Evolutionary conservation across 2,888 invertebrate genomes (phyloP).

Genomic region (Spisula subtruncata): DNA sequence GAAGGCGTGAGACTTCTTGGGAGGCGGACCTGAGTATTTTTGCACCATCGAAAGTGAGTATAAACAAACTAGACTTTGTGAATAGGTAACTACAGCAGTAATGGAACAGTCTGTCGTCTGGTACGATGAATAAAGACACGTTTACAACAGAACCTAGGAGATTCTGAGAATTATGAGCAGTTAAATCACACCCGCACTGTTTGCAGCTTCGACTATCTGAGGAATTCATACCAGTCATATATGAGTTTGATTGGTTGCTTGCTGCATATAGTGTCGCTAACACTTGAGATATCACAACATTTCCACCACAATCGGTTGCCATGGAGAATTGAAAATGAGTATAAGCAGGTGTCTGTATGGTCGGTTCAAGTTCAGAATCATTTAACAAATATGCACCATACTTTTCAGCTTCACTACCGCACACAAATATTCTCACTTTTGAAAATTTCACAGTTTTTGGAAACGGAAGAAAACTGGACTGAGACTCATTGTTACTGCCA

Average conservation of each 20-base stretch:
- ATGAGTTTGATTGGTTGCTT: slow-evolving; percentile 31
- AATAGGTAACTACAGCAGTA: slow-evolving; percentile 77
- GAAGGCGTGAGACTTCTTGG: slow-evolving; percentile 75
- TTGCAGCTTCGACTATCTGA: slow-evolving; percentile 53
- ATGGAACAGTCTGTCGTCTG: slow-evolving; percentile 79
- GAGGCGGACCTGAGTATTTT: slow-evolving; percentile 76
- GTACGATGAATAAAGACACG: slow-evolving; percentile 76
- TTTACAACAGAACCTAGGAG: slow-evolving; percentile 66
- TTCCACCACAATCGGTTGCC: slow-evolving; percentile 70
- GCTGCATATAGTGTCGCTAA: slow-evolving; percentile 63
- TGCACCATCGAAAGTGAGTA: slow-evolving; percentile 79
- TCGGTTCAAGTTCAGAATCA: slow-evolving; percentile 56
- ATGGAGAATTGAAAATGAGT: slow-evolving; percentile 70
- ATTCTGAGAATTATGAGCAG: slow-evolving; percentile 34
- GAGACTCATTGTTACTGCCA: slow-evolving; percentile 19
- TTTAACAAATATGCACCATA: slow-evolving; percentile 68
- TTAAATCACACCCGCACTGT: slow-evolving; percentile 64
- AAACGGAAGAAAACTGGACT: slow-evolving; percentile 51
- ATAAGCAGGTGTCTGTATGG: slow-evolving; percentile 60
- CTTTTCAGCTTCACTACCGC: slow-evolving; percentile 76
- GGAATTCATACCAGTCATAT: slow-evolving; percentile 35
- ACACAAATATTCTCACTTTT: slow-evolving; percentile 77
- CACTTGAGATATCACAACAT: slow-evolving; percentile 59
- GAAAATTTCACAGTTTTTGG: slow-evolving; percentile 73
- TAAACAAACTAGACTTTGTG: slow-evolving; percentile 76